Evolutionary conservation across 2,797 vertebrate genomes (phyloP).

Genomic region (Aeoliscus strigatus): DNA sequence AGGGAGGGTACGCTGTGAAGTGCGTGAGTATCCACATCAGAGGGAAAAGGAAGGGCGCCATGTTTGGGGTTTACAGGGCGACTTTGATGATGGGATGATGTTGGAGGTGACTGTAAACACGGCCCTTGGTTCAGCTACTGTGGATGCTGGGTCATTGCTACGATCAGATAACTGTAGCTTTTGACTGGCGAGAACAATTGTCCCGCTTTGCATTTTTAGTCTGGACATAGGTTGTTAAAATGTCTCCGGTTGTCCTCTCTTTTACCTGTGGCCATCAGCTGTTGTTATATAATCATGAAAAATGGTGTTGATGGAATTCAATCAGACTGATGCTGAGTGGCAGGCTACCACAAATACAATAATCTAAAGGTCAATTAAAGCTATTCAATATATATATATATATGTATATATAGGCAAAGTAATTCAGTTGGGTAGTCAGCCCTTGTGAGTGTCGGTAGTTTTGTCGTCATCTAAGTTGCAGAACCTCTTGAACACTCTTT

Average conservation of each 20-base stretch:
- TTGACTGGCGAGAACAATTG: conserved; percentile 1
- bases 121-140: conserved; percentile 11
- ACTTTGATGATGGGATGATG: conserved; percentile 58
- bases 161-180: conserved; percentile 13
- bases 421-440: too few species aligned
- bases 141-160: not conserved
- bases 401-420: too few species aligned
- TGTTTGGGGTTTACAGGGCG: conserved; percentile 35
- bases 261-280: conserved; percentile 40
- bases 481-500: too few species aligned
- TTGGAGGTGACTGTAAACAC: conserved; percentile 47
- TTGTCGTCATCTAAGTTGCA: too few species aligned
- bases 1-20: conserved; percentile 39
- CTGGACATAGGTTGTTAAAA: conserved; percentile 1
- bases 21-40: conserved; percentile 63
- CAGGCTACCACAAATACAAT: too few species aligned
- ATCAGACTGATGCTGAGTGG: too few species aligned
- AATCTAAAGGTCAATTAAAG: too few species aligned
- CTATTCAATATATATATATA: too few species aligned
- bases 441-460: too few species aligned
- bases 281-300: too few species aligned
- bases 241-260: conserved; percentile 10
- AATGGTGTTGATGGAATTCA: too few species aligned
- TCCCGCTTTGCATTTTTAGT: not conserved
- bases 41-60: conserved; percentile 43